Evolutionary conservation across 2,797 vertebrate genomes (phyloP).

Genomic region (Sebastes alutus): DNA sequence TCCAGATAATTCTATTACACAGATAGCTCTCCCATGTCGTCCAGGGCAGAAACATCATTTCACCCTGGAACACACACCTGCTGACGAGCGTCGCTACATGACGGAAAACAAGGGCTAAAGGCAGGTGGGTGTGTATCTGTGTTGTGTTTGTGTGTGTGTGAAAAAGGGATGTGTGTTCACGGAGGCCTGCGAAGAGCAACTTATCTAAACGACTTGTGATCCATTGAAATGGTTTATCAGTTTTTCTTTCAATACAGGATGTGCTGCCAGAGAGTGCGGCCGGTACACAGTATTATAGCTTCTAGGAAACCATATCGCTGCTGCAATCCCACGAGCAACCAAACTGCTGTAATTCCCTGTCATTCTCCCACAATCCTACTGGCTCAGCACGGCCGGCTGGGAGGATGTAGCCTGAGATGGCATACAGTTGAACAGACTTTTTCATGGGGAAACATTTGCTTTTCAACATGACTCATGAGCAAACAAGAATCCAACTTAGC

Average conservation of each 20-base stretch:
- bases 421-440: neutral
- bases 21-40: constrained; percentile 70
- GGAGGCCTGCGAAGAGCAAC: constrained; percentile 40
- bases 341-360: constrained; percentile 38
- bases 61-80: constrained; percentile 69
- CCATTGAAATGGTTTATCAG: constrained; percentile 54
- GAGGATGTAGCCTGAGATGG: constrained; percentile 12
- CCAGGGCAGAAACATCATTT: constrained; percentile 71
- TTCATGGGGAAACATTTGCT: neutral
- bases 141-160: constrained; percentile 18
- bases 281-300: constrained; percentile 10
- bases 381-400: constrained; percentile 12
- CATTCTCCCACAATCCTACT: constrained; percentile 38
- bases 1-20: constrained; percentile 82
- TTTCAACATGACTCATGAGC: neutral
- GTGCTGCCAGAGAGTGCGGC: constrained; percentile 8
- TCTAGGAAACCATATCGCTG: constrained; percentile 35
- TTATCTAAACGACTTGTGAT: constrained; percentile 61
- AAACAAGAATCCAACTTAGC: neutral
- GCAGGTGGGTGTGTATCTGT: constrained; percentile 35
- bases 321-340: constrained; percentile 42
- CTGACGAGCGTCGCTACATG: constrained; percentile 51
- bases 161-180: constrained; percentile 26
- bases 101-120: constrained; percentile 58
- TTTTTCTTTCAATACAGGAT: constrained; percentile 37